These are phyloP conservation scores for Polydrusus pterygomalis DNA, from an alignment of 2,888 invertebrate species.

Conservation along the genomic window DNA sequence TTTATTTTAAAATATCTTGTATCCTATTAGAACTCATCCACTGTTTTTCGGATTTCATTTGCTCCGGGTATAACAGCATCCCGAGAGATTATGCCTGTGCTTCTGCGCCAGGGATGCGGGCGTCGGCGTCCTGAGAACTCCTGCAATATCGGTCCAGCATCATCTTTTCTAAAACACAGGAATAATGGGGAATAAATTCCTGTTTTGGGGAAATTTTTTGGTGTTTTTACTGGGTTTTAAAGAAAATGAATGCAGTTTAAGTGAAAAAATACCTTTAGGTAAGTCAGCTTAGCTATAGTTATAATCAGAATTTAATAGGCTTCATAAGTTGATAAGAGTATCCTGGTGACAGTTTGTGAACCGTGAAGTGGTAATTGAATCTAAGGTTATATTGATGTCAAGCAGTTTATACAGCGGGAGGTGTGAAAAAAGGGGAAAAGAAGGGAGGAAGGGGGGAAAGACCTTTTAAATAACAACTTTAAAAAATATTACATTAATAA, in stretches of 20 bases:
- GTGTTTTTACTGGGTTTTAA: conserved; percentile 35
- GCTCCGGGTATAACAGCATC: conserved; percentile 16
- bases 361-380: conserved; percentile 34
- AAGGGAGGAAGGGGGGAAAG: too few species aligned
- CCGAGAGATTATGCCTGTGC: conserved; percentile 2
- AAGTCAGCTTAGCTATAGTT: conserved; percentile 11
- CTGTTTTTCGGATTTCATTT: not conserved
- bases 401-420: not conserved
- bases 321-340: not conserved
- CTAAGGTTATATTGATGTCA: conserved; percentile 40
- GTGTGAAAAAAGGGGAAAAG: not conserved
- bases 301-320: not conserved
- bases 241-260: conserved; percentile 33
- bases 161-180: conserved; percentile 26
- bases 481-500: too few species aligned
- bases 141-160: conserved; percentile 34
- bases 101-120: conserved; percentile 43
- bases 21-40: too few species aligned
- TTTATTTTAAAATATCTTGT: too few species aligned
- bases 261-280: conserved; percentile 52
- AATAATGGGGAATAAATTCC: conserved; percentile 33
- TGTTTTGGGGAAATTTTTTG: conserved; percentile 31
- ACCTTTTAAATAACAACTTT: too few species aligned
- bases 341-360: not conserved
- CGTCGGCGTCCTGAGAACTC: conserved; percentile 35